Conservation (phyloP, 2,113 vertebrate genomes). For the Charadrius vociferus region DNA sequence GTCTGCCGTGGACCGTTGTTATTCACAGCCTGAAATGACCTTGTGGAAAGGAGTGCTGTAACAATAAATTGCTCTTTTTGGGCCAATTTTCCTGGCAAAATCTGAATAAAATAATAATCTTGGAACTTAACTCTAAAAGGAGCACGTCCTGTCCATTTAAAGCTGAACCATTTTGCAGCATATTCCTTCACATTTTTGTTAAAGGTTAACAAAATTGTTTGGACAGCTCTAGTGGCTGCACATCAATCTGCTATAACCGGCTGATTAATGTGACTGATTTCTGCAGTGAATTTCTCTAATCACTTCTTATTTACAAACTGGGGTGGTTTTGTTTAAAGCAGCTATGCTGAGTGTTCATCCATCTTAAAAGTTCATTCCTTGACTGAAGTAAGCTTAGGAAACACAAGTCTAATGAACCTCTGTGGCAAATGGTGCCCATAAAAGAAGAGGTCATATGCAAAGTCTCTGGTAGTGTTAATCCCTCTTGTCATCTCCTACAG, state of each 20-base stretch:
- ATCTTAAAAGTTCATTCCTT: slow-evolving; percentile 34
- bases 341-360: slow-evolving; percentile 39
- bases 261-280: slow-evolving; percentile 73
- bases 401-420: not conserved
- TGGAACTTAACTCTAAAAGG: not conserved
- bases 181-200: slow-evolving; percentile 61
- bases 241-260: slow-evolving; percentile 48
- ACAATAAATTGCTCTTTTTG: not conserved
- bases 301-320: slow-evolving; percentile 59
- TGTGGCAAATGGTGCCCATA: not conserved
- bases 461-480: not conserved
- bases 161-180: not conserved
- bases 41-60: not conserved
- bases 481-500: slow-evolving; percentile 1
- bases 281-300: slow-evolving; percentile 63
- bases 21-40: not conserved
- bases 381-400: slow-evolving; percentile 18
- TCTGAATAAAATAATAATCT: not conserved
- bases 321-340: slow-evolving; percentile 60
- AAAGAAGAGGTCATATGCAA: not conserved
- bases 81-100: not conserved
- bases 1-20: not conserved
- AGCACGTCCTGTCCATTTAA: not conserved
- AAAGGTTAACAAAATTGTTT: slow-evolving; percentile 77
- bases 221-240: slow-evolving; percentile 61